phyloP scores from a whole-genome alignment of 1,140 invertebrate species.

The Spodoptera litura region DNA sequence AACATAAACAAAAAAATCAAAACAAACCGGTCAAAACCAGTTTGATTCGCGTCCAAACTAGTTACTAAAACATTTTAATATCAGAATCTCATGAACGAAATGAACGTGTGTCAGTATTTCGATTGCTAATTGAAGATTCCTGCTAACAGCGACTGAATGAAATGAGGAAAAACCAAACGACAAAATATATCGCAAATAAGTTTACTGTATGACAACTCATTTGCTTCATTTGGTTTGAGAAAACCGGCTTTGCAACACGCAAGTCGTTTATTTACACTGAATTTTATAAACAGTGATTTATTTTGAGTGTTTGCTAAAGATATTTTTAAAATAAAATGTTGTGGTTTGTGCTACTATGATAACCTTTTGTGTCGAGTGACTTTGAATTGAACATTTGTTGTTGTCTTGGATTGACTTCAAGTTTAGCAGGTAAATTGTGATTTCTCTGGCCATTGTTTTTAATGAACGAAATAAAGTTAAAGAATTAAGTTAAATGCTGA shows the following conservation, averaged over 20 bases:
- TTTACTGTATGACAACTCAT: neutral
- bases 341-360: slow-evolving; percentile 1
- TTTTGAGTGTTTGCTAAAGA: neutral
- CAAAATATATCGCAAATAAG: neutral
- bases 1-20: no score
- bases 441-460: no score
- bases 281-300: neutral
- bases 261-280: neutral
- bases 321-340: neutral
- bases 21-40: no score
- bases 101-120: neutral
- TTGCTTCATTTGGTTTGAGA: neutral
- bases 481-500: no score
- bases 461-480: no score
- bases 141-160: neutral
- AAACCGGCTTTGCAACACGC: slow-evolving; percentile 20
- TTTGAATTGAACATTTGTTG: no score
- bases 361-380: slow-evolving; percentile 21
- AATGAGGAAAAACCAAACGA: slow-evolving; percentile 2
- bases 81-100: neutral
- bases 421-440: no score
- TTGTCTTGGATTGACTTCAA: no score
- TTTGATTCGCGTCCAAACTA: no score
- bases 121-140: neutral
- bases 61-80: no score